These are phyloP conservation scores for Sabellastarte sp. DNA, from an alignment of 2,888 invertebrate genomes.

Conservation along the genomic window DNA sequence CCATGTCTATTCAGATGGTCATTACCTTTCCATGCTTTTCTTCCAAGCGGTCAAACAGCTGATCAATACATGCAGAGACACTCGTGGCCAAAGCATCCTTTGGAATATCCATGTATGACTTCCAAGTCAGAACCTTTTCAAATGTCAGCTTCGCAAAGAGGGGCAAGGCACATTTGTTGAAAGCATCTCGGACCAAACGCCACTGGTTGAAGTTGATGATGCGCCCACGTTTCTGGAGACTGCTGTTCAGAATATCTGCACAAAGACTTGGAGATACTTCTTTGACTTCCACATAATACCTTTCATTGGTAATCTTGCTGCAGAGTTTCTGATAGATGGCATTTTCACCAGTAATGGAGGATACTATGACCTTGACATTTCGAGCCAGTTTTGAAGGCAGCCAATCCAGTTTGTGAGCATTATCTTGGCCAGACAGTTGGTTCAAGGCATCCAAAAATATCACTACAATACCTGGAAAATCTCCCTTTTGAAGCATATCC, in stretches of 20 bases:
- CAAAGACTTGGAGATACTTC: constrained; percentile 64
- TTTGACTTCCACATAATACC: constrained; percentile 86
- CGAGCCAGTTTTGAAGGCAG: constrained; percentile 18
- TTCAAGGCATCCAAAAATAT: constrained; percentile 23
- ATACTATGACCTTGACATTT: constrained; percentile 24
- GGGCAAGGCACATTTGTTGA: constrained; percentile 14
- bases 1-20: no score
- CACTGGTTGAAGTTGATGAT: constrained; percentile 16
- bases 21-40: constrained; percentile 20
- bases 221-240: constrained; percentile 5
- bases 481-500: constrained; percentile 17
- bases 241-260: constrained; percentile 6
- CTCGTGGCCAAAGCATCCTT: constrained; percentile 7
- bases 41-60: constrained; percentile 21
- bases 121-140: constrained; percentile 21
- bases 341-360: constrained; percentile 12
- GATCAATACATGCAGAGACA: constrained; percentile 15
- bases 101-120: constrained; percentile 16
- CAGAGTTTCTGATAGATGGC: constrained; percentile 59
- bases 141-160: constrained; percentile 22
- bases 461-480: constrained; percentile 22
- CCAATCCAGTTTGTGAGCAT: constrained; percentile 20
- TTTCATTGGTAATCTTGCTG: constrained; percentile 72
- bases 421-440: constrained; percentile 18
- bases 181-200: constrained; percentile 15